Evolutionary conservation across 2,888 invertebrate species (phyloP).

Genomic region (Scotopteryx bipunctaria): DNA sequence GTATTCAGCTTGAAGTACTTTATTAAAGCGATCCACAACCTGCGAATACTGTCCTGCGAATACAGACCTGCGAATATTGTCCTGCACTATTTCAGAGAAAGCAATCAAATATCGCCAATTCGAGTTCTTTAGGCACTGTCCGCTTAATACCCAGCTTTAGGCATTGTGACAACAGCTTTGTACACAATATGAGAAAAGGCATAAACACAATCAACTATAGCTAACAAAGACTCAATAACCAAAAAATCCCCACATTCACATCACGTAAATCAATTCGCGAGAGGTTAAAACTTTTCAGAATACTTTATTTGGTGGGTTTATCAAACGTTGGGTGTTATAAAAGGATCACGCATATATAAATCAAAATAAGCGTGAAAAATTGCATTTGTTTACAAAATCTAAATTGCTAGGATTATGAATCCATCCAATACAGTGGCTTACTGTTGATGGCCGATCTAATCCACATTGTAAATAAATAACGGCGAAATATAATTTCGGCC

Average conservation of each 20-base stretch:
- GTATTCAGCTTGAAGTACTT: no score
- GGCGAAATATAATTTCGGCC: neutral
- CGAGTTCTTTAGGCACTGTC: no score
- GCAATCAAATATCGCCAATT: no score
- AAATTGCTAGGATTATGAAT: conserved; percentile 17
- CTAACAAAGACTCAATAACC: neutral
- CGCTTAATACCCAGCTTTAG: no score
- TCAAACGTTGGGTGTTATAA: conserved; percentile 10
- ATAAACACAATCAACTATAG: no score
- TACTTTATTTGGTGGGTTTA: conserved; percentile 15
- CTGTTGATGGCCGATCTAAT: neutral
- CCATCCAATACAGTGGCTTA: neutral
- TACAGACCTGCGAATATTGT: no score
- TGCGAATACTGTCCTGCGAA: no score
- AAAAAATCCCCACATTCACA: neutral
- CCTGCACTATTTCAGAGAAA: no score
- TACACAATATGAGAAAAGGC: no score
- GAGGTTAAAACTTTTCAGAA: conserved; percentile 21
- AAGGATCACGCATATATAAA: conserved; percentile 19
- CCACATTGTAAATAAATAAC: neutral
- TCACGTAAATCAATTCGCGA: conserved; percentile 3
- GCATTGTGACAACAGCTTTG: no score
- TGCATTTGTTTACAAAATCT: conserved; percentile 10
- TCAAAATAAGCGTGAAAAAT: conserved; percentile 16
- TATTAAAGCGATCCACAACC: no score